These are phyloP conservation scores for Hyles vespertilio DNA, from an alignment of 1,140 invertebrate species.

Conservation along the genomic window DNA sequence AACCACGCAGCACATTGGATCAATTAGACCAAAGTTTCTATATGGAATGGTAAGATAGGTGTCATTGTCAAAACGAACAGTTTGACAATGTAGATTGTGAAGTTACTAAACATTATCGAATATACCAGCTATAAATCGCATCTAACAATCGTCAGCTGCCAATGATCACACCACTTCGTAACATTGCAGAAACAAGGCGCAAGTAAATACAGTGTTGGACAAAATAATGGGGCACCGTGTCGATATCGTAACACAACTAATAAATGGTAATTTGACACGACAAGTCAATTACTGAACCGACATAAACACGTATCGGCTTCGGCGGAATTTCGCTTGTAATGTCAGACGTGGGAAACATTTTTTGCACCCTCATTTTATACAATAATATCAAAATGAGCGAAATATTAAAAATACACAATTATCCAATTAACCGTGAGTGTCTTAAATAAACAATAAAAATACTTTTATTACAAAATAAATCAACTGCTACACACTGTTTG, in stretches of 20 bases:
- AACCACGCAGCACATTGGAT: no score
- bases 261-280: constrained; percentile 70
- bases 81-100: no score
- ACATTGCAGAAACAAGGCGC: constrained; percentile 33
- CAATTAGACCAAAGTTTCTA: no score
- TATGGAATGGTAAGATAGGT: no score
- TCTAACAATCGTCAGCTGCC: no score
- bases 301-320: constrained; percentile 54
- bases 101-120: no score
- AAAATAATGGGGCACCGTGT: constrained; percentile 46
- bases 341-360: constrained; percentile 38
- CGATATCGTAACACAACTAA: constrained; percentile 47
- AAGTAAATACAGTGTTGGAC: constrained; percentile 42
- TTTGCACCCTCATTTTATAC: constrained; percentile 9
- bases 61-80: no score
- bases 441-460: not conserved
- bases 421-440: no score
- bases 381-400: not conserved
- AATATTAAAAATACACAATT: not conserved
- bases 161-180: constrained; percentile 16
- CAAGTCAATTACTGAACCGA: constrained; percentile 67
- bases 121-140: no score
- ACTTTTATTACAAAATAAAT: no score
- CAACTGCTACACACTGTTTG: no score
- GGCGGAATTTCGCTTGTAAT: constrained; percentile 47